phyloP scores from a whole-genome alignment of 2,797 vertebrate genomes.

The Onychomys leucogaster region DNA sequence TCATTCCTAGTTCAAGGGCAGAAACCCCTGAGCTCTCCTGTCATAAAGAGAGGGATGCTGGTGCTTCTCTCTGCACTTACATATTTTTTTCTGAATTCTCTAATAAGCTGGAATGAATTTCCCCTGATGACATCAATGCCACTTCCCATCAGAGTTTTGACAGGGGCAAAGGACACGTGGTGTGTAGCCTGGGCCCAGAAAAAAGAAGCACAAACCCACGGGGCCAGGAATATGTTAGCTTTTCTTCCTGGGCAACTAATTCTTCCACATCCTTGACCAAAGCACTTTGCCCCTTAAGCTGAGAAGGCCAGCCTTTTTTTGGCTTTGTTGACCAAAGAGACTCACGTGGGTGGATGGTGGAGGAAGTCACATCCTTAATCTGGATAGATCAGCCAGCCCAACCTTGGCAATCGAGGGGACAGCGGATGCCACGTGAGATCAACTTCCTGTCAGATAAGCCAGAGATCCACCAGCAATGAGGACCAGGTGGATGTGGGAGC shows the following conservation, averaged over 20 bases:
- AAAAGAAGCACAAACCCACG: not conserved
- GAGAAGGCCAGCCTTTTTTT: not conserved
- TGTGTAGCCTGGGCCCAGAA: not conserved
- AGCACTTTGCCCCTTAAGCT: not conserved
- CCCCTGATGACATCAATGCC: not conserved
- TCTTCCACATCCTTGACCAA: not conserved
- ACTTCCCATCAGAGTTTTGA: not conserved
- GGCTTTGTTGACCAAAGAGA: not conserved
- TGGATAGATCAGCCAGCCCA: not conserved
- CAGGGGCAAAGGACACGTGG: not conserved
- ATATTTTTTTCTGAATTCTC: conserved; percentile 51
- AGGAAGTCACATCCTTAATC: not conserved
- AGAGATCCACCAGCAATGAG: not conserved
- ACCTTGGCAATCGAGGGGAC: not conserved
- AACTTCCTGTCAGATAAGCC: not conserved
- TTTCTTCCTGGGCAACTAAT: not conserved
- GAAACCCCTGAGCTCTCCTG: not conserved
- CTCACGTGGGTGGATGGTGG: not conserved
- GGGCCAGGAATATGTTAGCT: not conserved
- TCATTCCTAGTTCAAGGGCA: not conserved
- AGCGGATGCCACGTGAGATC: not conserved
- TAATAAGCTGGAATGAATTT: not conserved
- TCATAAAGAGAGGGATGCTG: not conserved
- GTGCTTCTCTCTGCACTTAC: not conserved
- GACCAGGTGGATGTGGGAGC: not conserved